Evolutionary conservation across 2,797 vertebrate species (phyloP), one percentile per base, ranked within the genome.

Genomic region (Hafferia zeledoni): DNA sequence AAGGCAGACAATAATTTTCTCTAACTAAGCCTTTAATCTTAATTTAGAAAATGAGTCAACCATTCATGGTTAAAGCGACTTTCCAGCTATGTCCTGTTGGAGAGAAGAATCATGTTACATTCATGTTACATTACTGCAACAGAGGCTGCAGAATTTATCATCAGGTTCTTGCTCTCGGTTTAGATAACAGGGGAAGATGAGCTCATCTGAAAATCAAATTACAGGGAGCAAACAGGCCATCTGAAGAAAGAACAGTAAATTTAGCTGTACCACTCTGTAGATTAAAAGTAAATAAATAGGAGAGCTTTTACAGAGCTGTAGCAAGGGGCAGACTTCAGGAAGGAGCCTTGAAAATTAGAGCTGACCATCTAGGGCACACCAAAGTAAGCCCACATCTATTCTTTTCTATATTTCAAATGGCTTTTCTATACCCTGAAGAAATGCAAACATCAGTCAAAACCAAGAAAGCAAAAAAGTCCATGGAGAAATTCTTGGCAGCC

Each of bases 191-290:
- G 57, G 52, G 57, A 85, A 90, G 94, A 95, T 96, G 94, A 97
- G 85, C 84, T 97, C 96, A 96, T 96, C 94, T 83, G 75, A 88
- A 96, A 97, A 97, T 96, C 84, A 91, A 93, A 96, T 96, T 95
- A 96, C 70, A 87, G 65, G 60, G 27, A 91, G 77, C 70, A 90
- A 91, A 84, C 41, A 93, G 65, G 72, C 77, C 37, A 6, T 37
- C 83, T 83, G 68, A 93, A 95, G 65, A 95, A 88, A 78, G 30
- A 84, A 61, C 82, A 89, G 84, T 91, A 95, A 78, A 95, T 93
- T 79, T 64, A 93, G 71, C 53, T 75, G 75, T 67, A 81, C 35
- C 63, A 33, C 59, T 76, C 88, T 74, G 55, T 37, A 89, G 63
- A 79, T 65, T 37, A 67, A 60, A 87, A 94, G 53, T n/a, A 55